These are phyloP conservation scores for Misgurnus mizolepis DNA, from an alignment of 2,113 vertebrate species.

Conservation along the genomic window DNA sequence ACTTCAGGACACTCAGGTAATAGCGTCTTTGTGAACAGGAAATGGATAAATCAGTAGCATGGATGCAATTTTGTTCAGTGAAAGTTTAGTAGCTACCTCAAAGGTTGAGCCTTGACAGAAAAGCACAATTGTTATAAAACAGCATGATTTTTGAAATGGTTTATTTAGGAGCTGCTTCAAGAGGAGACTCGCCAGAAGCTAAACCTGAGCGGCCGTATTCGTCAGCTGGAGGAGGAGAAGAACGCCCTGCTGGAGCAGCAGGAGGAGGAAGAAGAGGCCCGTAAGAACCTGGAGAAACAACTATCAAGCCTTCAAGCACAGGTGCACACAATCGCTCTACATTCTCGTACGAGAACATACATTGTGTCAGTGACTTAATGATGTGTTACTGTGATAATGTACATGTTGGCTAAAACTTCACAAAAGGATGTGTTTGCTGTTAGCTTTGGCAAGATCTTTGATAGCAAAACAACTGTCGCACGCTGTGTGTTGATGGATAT, in stretches of 20 bases:
- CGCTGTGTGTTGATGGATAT: too few species aligned
- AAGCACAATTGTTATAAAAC: neutral
- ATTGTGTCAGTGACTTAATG: neutral
- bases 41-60: neutral
- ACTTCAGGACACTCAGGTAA: slow-evolving; percentile 93
- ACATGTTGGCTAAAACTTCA: slow-evolving; percentile 2
- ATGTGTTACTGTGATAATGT: neutral
- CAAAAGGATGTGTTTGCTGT: neutral
- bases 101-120: neutral
- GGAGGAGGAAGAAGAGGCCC: slow-evolving; percentile 93
- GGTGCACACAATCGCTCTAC: slow-evolving; percentile 67
- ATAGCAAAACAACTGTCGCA: too few species aligned
- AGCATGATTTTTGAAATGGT: slow-evolving; percentile 41
- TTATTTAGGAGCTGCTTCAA: slow-evolving; percentile 87
- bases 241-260: slow-evolving; percentile 92
- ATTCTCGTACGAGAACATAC: neutral
- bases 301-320: slow-evolving; percentile 85
- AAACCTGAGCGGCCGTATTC: slow-evolving; percentile 89
- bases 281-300: slow-evolving; percentile 92
- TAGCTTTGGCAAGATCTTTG: too few species aligned
- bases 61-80: too few species aligned
- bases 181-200: slow-evolving; percentile 97
- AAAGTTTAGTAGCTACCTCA: neutral
- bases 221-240: slow-evolving; percentile 95
- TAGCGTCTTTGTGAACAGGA: neutral